These are phyloP conservation scores for Neolamprologus falcicula DNA, from an alignment of 2,113 vertebrate genomes.

Conservation along the genomic window DNA sequence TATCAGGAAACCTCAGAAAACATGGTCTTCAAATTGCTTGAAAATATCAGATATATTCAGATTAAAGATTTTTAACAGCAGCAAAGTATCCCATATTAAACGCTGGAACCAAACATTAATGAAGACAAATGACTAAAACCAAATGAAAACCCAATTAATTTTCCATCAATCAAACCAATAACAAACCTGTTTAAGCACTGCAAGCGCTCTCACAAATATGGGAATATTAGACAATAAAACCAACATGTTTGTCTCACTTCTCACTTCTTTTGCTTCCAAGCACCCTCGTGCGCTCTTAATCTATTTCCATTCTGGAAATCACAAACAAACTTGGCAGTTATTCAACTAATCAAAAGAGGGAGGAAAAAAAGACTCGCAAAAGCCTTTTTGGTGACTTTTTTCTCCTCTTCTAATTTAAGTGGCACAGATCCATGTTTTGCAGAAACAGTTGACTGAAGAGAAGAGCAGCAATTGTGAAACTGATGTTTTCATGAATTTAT, in stretches of 20 bases:
- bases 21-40: neutral
- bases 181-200: neutral
- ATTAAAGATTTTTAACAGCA: neutral
- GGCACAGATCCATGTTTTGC: neutral
- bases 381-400: neutral
- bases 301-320: neutral
- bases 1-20: neutral
- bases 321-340: neutral
- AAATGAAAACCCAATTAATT: neutral
- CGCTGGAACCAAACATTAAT: neutral
- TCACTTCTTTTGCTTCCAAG: neutral
- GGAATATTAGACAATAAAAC: neutral
- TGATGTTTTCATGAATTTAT: neutral
- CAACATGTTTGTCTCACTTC: neutral
- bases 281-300: neutral
- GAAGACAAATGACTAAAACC: neutral
- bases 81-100: neutral
- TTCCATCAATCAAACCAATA: neutral
- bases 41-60: neutral
- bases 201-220: neutral
- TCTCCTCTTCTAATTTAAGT: neutral
- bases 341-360: neutral
- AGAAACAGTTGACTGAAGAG: neutral
- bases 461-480: neutral
- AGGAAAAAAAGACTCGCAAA: neutral